phyloP scores from a whole-genome alignment of 2,888 invertebrate species.

The Nephrotoma flavescens region DNA sequence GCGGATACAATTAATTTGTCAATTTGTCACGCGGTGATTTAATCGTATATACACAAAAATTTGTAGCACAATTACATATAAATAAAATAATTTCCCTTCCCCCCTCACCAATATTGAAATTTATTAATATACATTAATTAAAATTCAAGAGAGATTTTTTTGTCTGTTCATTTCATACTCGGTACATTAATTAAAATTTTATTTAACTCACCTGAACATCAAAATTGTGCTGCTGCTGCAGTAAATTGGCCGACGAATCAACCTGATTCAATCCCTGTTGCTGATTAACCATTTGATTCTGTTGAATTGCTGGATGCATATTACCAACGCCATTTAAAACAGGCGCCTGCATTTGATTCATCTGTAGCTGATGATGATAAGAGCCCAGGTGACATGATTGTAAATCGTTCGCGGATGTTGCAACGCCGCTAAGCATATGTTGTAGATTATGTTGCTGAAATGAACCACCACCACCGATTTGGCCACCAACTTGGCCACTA shows the following conservation, averaged over 20 bases:
- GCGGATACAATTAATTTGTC: neutral
- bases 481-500: conserved; percentile 8
- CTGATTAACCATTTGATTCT: conserved; percentile 32
- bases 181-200: neutral
- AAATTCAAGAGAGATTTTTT: neutral
- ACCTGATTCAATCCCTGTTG: conserved; percentile 28
- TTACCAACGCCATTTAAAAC: conserved; percentile 29
- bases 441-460: conserved; percentile 34
- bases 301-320: conserved; percentile 19
- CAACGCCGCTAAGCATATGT: conserved; percentile 29
- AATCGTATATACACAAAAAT: neutral
- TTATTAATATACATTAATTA: neutral
- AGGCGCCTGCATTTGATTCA: conserved; percentile 31
- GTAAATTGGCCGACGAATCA: conserved; percentile 36
- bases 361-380: conserved; percentile 31
- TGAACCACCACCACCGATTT: neutral
- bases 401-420: conserved; percentile 24
- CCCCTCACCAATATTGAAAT: neutral
- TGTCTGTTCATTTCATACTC: neutral
- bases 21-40: neutral
- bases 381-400: conserved; percentile 23
- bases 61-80: neutral
- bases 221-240: conserved; percentile 54
- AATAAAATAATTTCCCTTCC: neutral
- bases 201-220: conserved; percentile 56